A percentile compares a stretch with the other conserved stretches of the same genome.
Conservation (phyloP, 1,140 invertebrate genomes). For the Tetramorium parvispinum region DNA sequence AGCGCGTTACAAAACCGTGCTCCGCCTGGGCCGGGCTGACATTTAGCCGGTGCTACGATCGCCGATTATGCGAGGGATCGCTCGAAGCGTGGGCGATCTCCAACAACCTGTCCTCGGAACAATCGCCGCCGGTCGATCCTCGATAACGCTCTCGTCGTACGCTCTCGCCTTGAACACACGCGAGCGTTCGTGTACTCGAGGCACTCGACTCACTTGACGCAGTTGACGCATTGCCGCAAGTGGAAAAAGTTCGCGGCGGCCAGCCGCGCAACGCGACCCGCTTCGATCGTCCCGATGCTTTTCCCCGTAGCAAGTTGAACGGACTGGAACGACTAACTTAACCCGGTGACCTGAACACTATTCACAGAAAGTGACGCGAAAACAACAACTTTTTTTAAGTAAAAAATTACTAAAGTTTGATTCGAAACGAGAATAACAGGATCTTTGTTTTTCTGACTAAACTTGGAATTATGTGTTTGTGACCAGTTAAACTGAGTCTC, state of each 20-base stretch:
- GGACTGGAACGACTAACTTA: constrained; percentile 9
- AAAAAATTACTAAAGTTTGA: neutral
- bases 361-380: neutral
- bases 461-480: neutral
- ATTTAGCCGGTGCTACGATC: constrained; percentile 63
- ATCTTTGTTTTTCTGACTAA: neutral
- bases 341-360: constrained; percentile 30
- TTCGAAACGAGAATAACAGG: neutral
- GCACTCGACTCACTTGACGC: constrained; percentile 52
- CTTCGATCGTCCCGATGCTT: constrained; percentile 42
- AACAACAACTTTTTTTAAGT: constrained; percentile 37
- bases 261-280: constrained; percentile 19
- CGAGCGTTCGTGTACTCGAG: constrained; percentile 3
- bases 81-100: constrained; percentile 71
- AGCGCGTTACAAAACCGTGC: constrained; percentile 21
- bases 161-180: constrained; percentile 60
- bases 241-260: constrained; percentile 47
- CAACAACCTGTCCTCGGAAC: constrained; percentile 74
- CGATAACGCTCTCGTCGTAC: constrained; percentile 66
- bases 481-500: neutral
- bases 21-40: constrained; percentile 59
- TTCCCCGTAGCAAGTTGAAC: constrained; percentile 3
- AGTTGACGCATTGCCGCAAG: constrained; percentile 66
- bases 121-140: constrained; percentile 73
- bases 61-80: constrained; percentile 65